Percentiles rank a stretch among this genome's conserved stretches.
Evolutionary conservation across 2,888 invertebrate genomes (phyloP).

Genomic region (Lampropteryx suffumata): DNA sequence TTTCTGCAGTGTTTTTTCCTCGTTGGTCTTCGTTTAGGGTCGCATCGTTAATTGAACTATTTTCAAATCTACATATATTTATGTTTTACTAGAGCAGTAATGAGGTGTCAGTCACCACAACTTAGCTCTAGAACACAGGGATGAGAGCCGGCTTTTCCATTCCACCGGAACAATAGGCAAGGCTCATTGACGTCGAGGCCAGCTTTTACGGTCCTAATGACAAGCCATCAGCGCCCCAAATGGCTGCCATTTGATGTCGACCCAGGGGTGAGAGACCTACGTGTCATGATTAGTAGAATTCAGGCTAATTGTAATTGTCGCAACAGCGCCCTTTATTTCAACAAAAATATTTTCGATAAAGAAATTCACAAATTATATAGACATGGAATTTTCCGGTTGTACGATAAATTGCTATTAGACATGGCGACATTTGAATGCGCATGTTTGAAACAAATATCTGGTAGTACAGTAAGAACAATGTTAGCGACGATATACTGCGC

Average conservation of each 20-base stretch:
- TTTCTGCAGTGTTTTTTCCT: too few relatives aligned
- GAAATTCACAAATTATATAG: not conserved
- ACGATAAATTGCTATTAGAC: not conserved
- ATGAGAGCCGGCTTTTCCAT: conserved; percentile 37
- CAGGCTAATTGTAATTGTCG: conserved; percentile 53
- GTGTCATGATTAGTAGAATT: conserved; percentile 50
- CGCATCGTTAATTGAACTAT: too few relatives aligned
- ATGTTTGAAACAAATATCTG: not conserved
- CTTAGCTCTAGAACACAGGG: conserved; percentile 16
- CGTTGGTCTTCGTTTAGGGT: too few relatives aligned
- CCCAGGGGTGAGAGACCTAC: conserved; percentile 42
- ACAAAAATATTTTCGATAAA: conserved; percentile 15
- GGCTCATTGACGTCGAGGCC: conserved; percentile 33
- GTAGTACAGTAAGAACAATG: too few relatives aligned
- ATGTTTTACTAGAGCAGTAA: conserved; percentile 30
- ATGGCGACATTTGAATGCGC: not conserved
- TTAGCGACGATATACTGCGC: not conserved
- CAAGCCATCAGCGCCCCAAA: conserved; percentile 43
- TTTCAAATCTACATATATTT: too few relatives aligned
- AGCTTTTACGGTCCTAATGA: conserved; percentile 51
- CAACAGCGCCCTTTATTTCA: conserved; percentile 31
- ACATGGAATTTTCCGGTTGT: conserved; percentile 3
- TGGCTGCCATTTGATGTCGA: conserved; percentile 43
- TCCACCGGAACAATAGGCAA: conserved; percentile 52
- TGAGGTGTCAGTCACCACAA: conserved; percentile 36